Conservation (phyloP, 2,113 vertebrate species). For the Heteronetta atricapilla region DNA sequence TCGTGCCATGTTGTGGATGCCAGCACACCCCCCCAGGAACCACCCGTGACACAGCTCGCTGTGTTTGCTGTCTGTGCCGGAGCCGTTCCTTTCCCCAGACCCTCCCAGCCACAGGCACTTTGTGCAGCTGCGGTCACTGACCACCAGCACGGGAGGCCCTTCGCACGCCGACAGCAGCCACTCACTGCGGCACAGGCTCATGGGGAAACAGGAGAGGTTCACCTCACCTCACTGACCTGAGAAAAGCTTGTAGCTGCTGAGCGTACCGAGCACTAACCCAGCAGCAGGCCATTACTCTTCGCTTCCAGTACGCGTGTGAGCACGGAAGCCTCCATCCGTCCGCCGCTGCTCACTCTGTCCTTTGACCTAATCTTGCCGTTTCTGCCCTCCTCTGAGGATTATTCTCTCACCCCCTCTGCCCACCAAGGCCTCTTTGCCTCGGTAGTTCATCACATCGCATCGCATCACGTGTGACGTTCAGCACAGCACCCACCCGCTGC, state of each 20-base stretch:
- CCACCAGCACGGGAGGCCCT: not conserved
- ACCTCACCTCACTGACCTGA: not conserved
- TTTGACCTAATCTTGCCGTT: not conserved
- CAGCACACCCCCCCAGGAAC: constrained; percentile 4
- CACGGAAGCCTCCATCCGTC: not conserved
- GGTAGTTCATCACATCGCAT: constrained; percentile 20
- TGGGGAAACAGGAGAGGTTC: not conserved
- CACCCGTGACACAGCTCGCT: not conserved
- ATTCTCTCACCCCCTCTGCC: not conserved
- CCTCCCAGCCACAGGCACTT: not conserved
- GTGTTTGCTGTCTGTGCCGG: not conserved
- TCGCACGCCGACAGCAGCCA: not conserved
- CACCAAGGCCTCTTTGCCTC: not conserved
- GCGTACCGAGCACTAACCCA: not conserved
- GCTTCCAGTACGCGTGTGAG: not conserved
- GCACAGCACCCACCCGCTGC: not conserved
- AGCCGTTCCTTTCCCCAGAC: not conserved
- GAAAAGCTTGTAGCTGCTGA: not conserved
- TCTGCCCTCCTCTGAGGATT: not conserved
- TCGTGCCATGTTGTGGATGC: not conserved
- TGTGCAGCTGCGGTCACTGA: not conserved
- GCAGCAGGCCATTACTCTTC: not conserved
- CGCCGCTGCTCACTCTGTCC: not conserved
- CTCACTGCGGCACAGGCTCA: not conserved
- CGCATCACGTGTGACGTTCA: not conserved